A percentile compares a stretch with the other conserved stretches of the same genome.
Conservation (phyloP, 1,140 invertebrate genomes). For the Scaptomyza graminum region DNA sequence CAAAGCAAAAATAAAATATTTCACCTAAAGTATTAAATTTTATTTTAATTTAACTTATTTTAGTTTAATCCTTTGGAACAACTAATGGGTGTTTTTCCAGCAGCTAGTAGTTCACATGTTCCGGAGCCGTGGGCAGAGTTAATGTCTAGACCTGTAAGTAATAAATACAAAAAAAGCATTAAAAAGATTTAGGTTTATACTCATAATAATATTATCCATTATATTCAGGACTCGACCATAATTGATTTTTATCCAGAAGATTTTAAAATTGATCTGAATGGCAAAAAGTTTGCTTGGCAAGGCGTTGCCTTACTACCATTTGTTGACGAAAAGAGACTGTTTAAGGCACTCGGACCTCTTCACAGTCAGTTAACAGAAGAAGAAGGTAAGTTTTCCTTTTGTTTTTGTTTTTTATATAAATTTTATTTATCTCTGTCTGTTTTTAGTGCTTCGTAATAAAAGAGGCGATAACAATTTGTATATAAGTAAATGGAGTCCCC, state of each 20-base stretch:
- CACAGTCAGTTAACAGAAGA: slow-evolving; percentile 91
- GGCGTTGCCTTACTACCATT: slow-evolving; percentile 99
- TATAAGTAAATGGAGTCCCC: slow-evolving; percentile 88
- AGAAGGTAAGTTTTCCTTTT: slow-evolving; percentile 88
- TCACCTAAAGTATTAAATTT: neutral
- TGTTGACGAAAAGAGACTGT: slow-evolving; percentile 96
- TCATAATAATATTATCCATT: neutral
- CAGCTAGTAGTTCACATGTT: slow-evolving; percentile 96
- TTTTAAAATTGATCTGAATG: slow-evolving; percentile 99
- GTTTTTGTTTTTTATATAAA: no score
- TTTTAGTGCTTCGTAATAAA: slow-evolving; percentile 86
- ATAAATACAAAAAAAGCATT: neutral
- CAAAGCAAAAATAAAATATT: neutral
- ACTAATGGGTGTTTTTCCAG: slow-evolving; percentile 99
- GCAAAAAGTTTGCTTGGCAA: slow-evolving; percentile 99
- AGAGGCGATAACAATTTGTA: slow-evolving; percentile 93
- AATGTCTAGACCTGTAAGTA: slow-evolving; percentile 95
- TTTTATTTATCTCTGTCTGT: neutral
- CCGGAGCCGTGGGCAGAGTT: slow-evolving; percentile 96
- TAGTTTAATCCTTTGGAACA: slow-evolving; percentile 98
- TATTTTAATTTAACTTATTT: slow-evolving; percentile 64
- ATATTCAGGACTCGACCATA: slow-evolving; percentile 92
- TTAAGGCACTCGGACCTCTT: slow-evolving; percentile 92
- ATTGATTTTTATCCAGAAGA: slow-evolving; percentile 99
- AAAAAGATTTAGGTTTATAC: no score